Conservation (phyloP, 2,797 vertebrate species). For the Siniperca undulata region DNA sequence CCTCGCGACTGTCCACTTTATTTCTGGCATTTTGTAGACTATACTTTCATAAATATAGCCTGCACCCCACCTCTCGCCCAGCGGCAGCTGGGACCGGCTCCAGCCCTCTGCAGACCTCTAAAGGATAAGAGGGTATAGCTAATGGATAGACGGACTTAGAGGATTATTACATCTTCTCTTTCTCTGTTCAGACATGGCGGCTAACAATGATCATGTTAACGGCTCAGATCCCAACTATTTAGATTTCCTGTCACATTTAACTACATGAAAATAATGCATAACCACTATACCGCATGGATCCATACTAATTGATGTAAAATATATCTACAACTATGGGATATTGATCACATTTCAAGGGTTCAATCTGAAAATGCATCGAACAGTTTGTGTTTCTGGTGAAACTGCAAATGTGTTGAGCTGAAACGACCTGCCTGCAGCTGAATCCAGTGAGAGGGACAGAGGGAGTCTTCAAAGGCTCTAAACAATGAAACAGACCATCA, state of each 20-base stretch:
- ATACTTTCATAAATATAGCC: neutral
- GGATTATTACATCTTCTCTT: neutral
- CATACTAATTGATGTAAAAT: neutral
- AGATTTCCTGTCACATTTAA: neutral
- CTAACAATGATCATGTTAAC: neutral
- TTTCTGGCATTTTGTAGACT: neutral
- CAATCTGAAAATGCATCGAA: neutral
- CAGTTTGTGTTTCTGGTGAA: conserved; percentile 2
- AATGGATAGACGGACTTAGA: too few species aligned
- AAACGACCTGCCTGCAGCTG: conserved; percentile 32
- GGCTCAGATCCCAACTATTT: neutral
- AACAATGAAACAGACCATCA: conserved; percentile 56
- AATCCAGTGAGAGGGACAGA: conserved; percentile 7
- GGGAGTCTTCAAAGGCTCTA: conserved; percentile 53
- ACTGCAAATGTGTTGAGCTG: neutral
- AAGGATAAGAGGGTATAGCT: neutral
- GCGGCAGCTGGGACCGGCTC: neutral
- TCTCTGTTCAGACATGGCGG: neutral
- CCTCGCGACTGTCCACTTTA: neutral
- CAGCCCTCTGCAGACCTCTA: neutral
- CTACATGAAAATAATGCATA: neutral
- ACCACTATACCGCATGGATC: neutral
- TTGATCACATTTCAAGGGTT: neutral
- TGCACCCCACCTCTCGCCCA: neutral
- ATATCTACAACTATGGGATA: neutral